Conservation (phyloP, 2,113 vertebrate genomes). For the Agapornis roseicollis region DNA sequence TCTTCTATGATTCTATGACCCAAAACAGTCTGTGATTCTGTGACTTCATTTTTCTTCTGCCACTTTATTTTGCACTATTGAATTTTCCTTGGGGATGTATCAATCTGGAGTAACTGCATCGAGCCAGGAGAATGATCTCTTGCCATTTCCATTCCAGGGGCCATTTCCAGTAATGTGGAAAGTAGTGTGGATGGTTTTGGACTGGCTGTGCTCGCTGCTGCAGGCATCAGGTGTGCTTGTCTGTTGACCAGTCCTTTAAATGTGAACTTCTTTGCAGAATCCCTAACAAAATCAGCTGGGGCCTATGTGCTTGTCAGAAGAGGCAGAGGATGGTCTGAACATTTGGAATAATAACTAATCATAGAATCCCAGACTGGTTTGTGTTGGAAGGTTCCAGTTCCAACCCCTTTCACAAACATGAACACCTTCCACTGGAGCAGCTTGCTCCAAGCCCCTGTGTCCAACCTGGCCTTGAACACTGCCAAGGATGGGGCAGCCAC, state of each 20-base stretch:
- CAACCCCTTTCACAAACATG: background rate
- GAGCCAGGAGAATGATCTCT: background rate
- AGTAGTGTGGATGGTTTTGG: background rate
- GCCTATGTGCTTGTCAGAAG: background rate
- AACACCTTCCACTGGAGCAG: too few species aligned
- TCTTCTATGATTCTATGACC: too few species aligned
- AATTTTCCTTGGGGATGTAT: background rate
- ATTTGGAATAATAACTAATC: background rate
- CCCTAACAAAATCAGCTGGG: background rate
- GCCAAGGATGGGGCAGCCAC: too few species aligned
- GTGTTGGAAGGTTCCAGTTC: background rate
- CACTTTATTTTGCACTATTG: background rate
- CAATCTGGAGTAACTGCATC: background rate
- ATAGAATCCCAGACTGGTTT: background rate
- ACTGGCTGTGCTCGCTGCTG: background rate
- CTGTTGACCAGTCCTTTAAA: background rate
- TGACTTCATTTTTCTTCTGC: background rate
- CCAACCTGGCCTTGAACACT: too few species aligned
- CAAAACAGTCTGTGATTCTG: background rate
- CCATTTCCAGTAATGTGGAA: background rate
- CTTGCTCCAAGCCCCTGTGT: too few species aligned
- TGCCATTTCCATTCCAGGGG: background rate
- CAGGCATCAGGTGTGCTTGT: constrained; percentile 34
- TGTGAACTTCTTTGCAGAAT: background rate
- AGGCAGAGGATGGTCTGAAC: background rate